Base-by-base conservation (phyloP, 2,888 invertebrate species). In the Steinernema carpocapsae region DNA sequence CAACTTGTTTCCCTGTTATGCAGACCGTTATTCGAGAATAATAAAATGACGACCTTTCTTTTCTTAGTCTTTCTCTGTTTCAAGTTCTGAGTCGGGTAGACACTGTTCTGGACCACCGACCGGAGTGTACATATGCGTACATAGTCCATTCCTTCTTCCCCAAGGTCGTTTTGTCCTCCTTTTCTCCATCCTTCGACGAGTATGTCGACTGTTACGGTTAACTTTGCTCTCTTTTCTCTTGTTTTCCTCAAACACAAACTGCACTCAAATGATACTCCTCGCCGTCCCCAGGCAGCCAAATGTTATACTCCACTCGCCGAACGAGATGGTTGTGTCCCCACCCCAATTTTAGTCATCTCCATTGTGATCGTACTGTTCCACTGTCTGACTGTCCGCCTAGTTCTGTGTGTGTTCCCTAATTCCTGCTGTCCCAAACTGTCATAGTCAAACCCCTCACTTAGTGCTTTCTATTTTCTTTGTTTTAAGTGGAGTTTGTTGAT, bases 251-350 rank as follows among this genome's bases (percentile, higher is more conserved):
- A 22, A 52, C 12, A 22, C 52, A 52, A 22, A 52, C 52, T 52
- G 52, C 52, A 52, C 52, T 52, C 52, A 52, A 52, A 19, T 4
- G 52, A 52, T 52, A n/a, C 52, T 52, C 52, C 52, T 52, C 52
- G 24, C 52, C 52, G 12, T 52, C 24, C 22, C 19, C 19, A 48
- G 48, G 48, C 48, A 48, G n/a, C n/a, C 4, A 48, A 17, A n/a
- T n/a, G n/a, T 19, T n/a, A 48, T 19, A 19, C 48, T 48, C 48
- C 48, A 17, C 48, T 48, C n/a, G 48, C 48, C 48, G 19, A 4
- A 4, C 48, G n/a, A 48, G 48, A n/a, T 48, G 48, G 48, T 48
- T 4, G 48, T 48, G 48, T 48, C 48, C 48, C n/a, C n/a, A n/a
- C n/a, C n/a, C n/a, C n/a, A n/a, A n/a, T n/a, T 37, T 37, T 37